Evolutionary conservation across 2,888 invertebrate species (phyloP).

Genomic region (Polymixis flavicincta): DNA sequence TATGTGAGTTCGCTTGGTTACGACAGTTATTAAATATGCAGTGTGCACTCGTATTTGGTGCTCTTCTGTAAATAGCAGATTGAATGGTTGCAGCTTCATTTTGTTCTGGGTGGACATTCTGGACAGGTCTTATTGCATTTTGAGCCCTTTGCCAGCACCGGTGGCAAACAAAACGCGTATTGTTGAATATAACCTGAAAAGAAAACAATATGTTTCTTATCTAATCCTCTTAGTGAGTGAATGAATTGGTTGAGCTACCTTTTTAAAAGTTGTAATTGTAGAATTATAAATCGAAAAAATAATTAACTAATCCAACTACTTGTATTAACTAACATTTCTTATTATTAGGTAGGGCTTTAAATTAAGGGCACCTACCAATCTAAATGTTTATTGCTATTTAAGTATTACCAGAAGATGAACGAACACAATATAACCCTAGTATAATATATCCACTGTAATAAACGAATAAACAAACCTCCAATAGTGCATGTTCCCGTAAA

Average conservation of each 20-base stretch:
- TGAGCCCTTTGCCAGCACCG: not conserved
- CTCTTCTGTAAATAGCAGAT: conserved; percentile 1
- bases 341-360: not conserved
- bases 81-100: not conserved
- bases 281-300: not conserved
- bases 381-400: not conserved
- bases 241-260: not conserved
- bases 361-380: not conserved
- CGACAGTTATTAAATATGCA: no score
- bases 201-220: not conserved
- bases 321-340: not conserved
- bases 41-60: not conserved
- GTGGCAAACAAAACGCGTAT: not conserved
- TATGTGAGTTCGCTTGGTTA: no score
- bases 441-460: not conserved
- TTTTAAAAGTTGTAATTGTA: not conserved
- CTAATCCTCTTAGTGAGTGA: not conserved
- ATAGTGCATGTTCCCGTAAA: not conserved
- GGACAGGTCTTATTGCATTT: not conserved
- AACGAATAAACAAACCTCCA: no score
- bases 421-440: not conserved
- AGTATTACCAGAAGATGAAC: not conserved
- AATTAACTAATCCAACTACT: not conserved
- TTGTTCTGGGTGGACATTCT: not conserved
- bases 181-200: not conserved